Evolutionary conservation across 2,888 invertebrate genomes (phyloP), one percentile per base, ranked within the genome.

Genomic region (Erebia aethiops): DNA sequence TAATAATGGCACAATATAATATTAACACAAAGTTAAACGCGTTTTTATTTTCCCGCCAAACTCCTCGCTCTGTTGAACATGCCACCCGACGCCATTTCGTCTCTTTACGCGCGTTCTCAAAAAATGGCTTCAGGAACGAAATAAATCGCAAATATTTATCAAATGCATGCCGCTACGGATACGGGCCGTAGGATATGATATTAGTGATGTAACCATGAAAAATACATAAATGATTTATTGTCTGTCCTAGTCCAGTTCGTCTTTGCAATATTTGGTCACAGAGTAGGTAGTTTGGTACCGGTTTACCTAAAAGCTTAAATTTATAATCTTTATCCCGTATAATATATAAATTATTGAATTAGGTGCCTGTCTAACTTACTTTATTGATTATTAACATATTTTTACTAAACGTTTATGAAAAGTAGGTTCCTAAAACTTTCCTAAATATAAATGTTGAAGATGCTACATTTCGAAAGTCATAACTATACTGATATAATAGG

Each of bases 1-100:
- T 86, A 91, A 93, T 93, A 92, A 93, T 92, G 90, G 89, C 90
- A 91, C 92, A 91, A 91, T 92, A 93, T 92, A 91, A 92, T 92
- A 93, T 91, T 92, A 92, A 91, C 92, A 90, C 90, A 92, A 93
- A 93, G 93, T 93, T 92, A 92, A 92, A 91, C 89, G 89, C 85
- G 87, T 90, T 92, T 92, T 92, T 92, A 91, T 91, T 91, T 92
- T 89, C 84, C 87, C 87, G 84, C 84, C 84, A 87, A 91, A 91
- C 86, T 91, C 46, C 49, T 88, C 86, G 86, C 84, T 85, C 82
- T 79, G 84, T 78, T 83, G 85, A 83, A 79, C 87, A 82, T 80
- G 80, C 81, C 81, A 82, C 77, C 80, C 81, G 21, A 80, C 81
- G 87, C 84, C 86, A 87, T 89, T 88, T 82, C 82, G 82, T 84